phyloP scores from a whole-genome alignment of 1,140 invertebrate genomes.

The Drosophila elegans region DNA sequence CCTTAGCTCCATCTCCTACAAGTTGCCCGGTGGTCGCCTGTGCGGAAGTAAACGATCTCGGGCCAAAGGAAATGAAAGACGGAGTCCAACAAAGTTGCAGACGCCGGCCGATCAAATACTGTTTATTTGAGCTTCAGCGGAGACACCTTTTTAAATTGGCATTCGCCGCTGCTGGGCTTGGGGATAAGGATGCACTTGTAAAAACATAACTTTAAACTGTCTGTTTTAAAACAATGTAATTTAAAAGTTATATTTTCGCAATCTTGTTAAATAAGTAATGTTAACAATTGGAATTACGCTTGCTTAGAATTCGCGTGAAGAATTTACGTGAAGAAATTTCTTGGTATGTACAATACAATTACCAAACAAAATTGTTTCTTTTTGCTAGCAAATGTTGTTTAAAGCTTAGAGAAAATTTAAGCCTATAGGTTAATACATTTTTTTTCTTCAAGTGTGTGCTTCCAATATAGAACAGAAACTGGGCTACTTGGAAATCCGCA shows the following conservation, averaged over 20 bases:
- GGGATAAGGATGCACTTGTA: slow-evolving; percentile 7
- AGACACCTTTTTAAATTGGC: slow-evolving; percentile 81
- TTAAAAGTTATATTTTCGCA: no score
- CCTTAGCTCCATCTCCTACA: slow-evolving; percentile 56
- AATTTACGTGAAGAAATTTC: no score
- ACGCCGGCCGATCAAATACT: slow-evolving; percentile 60
- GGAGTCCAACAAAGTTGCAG: slow-evolving; percentile 76
- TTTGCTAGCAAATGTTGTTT: background rate
- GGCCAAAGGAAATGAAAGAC: slow-evolving; percentile 58
- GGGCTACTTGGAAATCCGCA: slow-evolving; percentile 74
- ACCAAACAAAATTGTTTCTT: no score
- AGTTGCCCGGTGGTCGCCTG: slow-evolving; percentile 39
- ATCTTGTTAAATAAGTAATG: no score
- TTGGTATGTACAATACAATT: no score
- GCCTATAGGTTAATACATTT: background rate
- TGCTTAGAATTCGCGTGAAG: no score
- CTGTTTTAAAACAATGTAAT: no score
- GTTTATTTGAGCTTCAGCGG: slow-evolving; percentile 70
- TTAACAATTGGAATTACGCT: no score
- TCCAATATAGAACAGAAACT: slow-evolving; percentile 26
- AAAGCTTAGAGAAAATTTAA: background rate
- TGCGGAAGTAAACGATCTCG: slow-evolving; percentile 80
- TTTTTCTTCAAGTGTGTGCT: slow-evolving; percentile 25
- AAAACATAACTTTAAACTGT: background rate
- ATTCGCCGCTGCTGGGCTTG: slow-evolving; percentile 52